A percentile compares a stretch with the other conserved stretches of the same genome.
Evolutionary conservation across 2,113 vertebrate species (phyloP).

Genomic region (Andinoacara biseriatus): DNA sequence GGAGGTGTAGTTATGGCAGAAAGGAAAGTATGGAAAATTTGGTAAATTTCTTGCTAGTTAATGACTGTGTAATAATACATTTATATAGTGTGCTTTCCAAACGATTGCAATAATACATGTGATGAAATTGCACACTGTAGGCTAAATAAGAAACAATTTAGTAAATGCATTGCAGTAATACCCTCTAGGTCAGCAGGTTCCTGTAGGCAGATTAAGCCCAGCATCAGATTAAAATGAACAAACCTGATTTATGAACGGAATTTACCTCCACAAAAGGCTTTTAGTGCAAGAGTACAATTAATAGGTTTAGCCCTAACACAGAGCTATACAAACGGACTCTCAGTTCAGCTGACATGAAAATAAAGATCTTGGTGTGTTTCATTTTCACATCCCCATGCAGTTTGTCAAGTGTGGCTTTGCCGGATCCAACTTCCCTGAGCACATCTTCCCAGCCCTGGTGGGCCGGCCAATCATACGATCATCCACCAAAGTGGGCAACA

Average conservation of each 20-base stretch:
- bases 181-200: not conserved
- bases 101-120: not conserved
- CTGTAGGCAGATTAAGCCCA: constrained; percentile 2
- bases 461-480: constrained; percentile 96
- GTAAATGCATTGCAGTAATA: constrained; percentile 21
- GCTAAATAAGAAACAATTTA: constrained; percentile 31
- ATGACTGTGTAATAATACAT: not conserved
- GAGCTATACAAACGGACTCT: not conserved
- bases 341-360: not conserved
- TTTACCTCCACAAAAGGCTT: not conserved
- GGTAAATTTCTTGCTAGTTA: not conserved
- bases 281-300: not conserved
- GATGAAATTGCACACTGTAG: not conserved
- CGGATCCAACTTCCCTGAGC: constrained; percentile 96
- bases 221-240: constrained; percentile 9
- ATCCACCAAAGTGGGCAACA: constrained; percentile 94
- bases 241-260: not conserved
- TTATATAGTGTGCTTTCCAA: not conserved
- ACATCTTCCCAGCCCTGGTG: constrained; percentile 98
- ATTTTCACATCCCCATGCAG: constrained; percentile 58
- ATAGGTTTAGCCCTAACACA: not conserved
- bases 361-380: not conserved
- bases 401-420: constrained; percentile 99
- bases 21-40: not conserved
- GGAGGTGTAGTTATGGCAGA: constrained; percentile 20